Evolutionary conservation across 1,140 invertebrate species (phyloP).

Genomic region (Penaeus chinensis): DNA sequence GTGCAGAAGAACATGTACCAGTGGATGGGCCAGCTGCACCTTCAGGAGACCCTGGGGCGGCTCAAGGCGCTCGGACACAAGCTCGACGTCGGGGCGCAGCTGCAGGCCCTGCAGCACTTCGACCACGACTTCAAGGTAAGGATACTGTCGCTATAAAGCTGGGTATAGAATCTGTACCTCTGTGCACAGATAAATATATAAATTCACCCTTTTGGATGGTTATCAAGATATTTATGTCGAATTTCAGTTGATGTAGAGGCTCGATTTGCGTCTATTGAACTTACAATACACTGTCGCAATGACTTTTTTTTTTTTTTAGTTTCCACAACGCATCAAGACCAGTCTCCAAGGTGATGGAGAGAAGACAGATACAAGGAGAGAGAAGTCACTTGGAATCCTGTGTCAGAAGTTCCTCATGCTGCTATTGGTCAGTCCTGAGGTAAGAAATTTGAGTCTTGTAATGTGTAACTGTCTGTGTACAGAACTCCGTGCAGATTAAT

Average conservation of each 20-base stretch:
- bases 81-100: conserved; percentile 39
- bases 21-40: conserved; percentile 71
- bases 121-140: conserved; percentile 42
- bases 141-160: background rate
- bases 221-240: too few species aligned
- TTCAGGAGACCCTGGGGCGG: conserved; percentile 61
- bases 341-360: conserved; percentile 27
- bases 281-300: too few species aligned
- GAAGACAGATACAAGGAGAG: conserved; percentile 65
- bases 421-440: conserved; percentile 76
- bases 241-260: too few species aligned
- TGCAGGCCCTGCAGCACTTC: conserved; percentile 26
- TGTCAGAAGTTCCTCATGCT: conserved; percentile 81
- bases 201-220: too few species aligned
- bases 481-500: too few species aligned
- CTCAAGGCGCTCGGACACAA: conserved; percentile 64
- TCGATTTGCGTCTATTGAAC: too few species aligned
- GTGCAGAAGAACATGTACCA: conserved; percentile 75
- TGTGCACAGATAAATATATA: too few species aligned
- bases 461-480: background rate
- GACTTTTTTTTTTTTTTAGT: background rate
- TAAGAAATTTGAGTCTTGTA: conserved; percentile 67
- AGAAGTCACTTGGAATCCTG: conserved; percentile 78
- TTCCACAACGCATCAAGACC: conserved; percentile 13
- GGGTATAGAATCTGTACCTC: too few species aligned